Base-by-base conservation (phyloP, 1,140 invertebrate species). In the Leptestheria dahalacensis region DNA sequence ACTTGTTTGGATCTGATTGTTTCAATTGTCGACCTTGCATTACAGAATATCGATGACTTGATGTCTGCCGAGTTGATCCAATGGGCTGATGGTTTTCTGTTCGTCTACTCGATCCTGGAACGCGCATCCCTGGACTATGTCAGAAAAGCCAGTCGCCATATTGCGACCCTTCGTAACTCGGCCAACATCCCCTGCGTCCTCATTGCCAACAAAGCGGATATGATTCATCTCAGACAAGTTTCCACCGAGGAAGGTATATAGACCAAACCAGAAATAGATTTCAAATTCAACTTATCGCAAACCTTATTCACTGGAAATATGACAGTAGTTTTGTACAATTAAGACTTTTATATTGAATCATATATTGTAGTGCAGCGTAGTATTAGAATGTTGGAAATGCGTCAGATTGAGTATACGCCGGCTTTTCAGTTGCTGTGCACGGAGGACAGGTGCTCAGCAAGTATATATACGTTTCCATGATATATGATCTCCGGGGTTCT, bases 101-200 rank as follows among this genome's bases (percentile, higher is more conserved):
- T 94, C 20, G 88, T 94, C 3, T 95, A 94, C 71, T 90, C 90
- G 25, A 92, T 94, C 65, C 93, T 86, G 0, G 90, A 95, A 69
- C 75, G 88, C 47, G 75, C 78, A 51, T 91, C 88, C 20, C 92
- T 94, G 70, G 86, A 86, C 69, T 91, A 85, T 66, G 80, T 90
- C 49, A 79, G 84, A 46, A 77, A 83, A 61, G 81, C 84, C 3
- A 77, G 88, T 75, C 76, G 85, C 72, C 71, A 82, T 65, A 72
- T 85, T 69, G 65, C 81, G 15, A 79, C 80, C 48, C 65, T 47
- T 66, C 74, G 66, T 67, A 23, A 83, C 63, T 82, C 80, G 62
- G 18, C 18, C 10, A 53, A 62, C 52, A 64, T 65, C 2, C 86
- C 88, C 1, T 77, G 90, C 4, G 79, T 83, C 3, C 74, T 92